Conservation (phyloP, 2,888 invertebrate species). For the Eustalomyia histrio region DNA sequence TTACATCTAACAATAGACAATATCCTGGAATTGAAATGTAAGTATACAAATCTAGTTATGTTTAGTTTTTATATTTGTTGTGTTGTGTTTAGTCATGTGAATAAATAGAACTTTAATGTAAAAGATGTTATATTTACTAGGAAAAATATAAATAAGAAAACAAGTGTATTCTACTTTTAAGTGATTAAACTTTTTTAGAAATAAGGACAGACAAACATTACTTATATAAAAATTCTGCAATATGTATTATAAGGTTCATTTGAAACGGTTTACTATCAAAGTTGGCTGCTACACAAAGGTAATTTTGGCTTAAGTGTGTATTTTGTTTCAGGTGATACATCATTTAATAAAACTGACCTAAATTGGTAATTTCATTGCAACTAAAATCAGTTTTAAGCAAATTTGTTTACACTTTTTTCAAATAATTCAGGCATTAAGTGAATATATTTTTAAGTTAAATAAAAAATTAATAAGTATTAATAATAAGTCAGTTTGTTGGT, state of each 20-base stretch:
- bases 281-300: not conserved
- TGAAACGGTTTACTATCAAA: too few relatives aligned
- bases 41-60: not conserved
- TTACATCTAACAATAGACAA: not conserved
- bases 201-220: too few relatives aligned
- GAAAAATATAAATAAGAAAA: not conserved
- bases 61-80: not conserved
- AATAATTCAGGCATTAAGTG: not conserved
- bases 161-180: not conserved
- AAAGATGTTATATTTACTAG: conserved; percentile 4
- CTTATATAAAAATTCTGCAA: too few relatives aligned
- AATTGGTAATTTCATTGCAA: too few relatives aligned
- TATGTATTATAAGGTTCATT: too few relatives aligned
- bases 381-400: too few relatives aligned
- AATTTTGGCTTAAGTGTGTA: not conserved
- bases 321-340: too few relatives aligned
- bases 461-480: not conserved
- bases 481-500: too few relatives aligned
- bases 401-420: not conserved
- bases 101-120: conserved; percentile 28
- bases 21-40: not conserved
- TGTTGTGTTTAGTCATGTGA: conserved; percentile 16
- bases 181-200: too few relatives aligned
- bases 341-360: too few relatives aligned
- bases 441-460: not conserved